Evolutionary conservation across 1,140 invertebrate species (phyloP).

Genomic region (Lycorma delicatula): DNA sequence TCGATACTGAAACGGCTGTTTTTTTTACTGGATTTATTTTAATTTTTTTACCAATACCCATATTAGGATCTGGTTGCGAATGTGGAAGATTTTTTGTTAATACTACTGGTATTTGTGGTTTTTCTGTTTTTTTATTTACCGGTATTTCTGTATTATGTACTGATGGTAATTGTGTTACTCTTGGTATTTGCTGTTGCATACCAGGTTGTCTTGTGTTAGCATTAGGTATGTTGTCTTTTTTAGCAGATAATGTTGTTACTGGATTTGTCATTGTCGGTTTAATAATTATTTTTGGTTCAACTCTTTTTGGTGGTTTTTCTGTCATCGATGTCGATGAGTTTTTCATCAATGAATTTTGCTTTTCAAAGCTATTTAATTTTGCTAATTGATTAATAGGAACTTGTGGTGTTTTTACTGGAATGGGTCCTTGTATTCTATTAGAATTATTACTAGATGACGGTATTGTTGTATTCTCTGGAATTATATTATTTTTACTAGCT

Average conservation of each 20-base stretch:
- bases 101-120: constrained; percentile 32
- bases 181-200: constrained; percentile 30
- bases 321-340: too few relatives aligned
- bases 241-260: constrained; percentile 18
- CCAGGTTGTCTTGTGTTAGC: too few relatives aligned
- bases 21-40: constrained; percentile 24
- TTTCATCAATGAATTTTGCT: too few relatives aligned
- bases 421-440: constrained; percentile 26
- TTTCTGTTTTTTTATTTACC: constrained; percentile 12
- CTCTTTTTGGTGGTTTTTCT: too few relatives aligned
- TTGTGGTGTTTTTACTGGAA: neutral
- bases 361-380: too few relatives aligned
- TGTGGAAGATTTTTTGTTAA: constrained; percentile 33
- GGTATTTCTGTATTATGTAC: constrained; percentile 14
- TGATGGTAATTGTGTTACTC: constrained; percentile 20
- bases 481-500: constrained; percentile 35
- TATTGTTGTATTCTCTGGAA: too few relatives aligned
- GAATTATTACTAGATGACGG: too few relatives aligned
- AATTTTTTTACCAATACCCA: constrained; percentile 21
- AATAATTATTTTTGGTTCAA: constrained; percentile 43
- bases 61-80: constrained; percentile 28
- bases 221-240: too few relatives aligned
- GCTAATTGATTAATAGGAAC: too few relatives aligned
- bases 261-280: constrained; percentile 38
- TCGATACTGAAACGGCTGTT: constrained; percentile 21